These are phyloP conservation scores for Drosophila diplacantha DNA, from an alignment of 2,888 invertebrate genomes.

Conservation along the genomic window DNA sequence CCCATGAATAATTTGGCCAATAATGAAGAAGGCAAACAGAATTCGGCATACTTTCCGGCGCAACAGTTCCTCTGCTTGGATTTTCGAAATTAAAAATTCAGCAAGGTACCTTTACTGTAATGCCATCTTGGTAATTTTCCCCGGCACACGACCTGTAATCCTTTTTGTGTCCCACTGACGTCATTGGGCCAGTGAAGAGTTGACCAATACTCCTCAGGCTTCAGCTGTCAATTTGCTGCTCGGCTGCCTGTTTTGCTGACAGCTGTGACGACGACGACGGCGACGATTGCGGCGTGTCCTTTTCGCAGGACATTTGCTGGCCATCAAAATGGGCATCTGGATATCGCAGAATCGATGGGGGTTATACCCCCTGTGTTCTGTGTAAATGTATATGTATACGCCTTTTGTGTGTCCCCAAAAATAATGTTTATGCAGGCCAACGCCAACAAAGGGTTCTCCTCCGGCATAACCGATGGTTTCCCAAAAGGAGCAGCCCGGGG, in stretches of 20 bases:
- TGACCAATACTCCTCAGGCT: slow-evolving; percentile 15
- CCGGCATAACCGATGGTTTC: slow-evolving; percentile 13
- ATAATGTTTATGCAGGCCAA: slow-evolving; percentile 43
- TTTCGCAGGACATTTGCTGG: slow-evolving; percentile 30
- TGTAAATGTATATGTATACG: background rate
- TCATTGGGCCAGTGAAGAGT: slow-evolving; percentile 22
- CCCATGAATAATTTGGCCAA: slow-evolving; percentile 44
- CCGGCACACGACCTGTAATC: slow-evolving; percentile 8
- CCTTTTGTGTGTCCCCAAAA: slow-evolving; percentile 42
- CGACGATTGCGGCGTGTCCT: slow-evolving; percentile 31
- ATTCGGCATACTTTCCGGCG: slow-evolving; percentile 19
- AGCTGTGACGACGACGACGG: slow-evolving; percentile 25
- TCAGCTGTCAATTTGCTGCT: slow-evolving; percentile 38
- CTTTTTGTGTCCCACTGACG: slow-evolving; percentile 26
- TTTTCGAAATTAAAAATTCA: slow-evolving; percentile 18
- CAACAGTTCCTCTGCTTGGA: slow-evolving; percentile 32
- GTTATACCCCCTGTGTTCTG: slow-evolving; percentile 1
- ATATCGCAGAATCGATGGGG: slow-evolving; percentile 18
- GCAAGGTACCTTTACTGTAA: slow-evolving; percentile 3
- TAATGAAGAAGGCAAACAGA: slow-evolving; percentile 3
- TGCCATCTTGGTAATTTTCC: background rate
- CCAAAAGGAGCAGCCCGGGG: background rate
- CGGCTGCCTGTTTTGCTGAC: slow-evolving; percentile 25
- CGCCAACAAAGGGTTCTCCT: slow-evolving; percentile 16
- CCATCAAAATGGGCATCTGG: slow-evolving; percentile 25